Evolutionary conservation across 1,140 invertebrate species (phyloP), one percentile per base, ranked within the genome.

Genomic region (Portunus trituberculatus): DNA sequence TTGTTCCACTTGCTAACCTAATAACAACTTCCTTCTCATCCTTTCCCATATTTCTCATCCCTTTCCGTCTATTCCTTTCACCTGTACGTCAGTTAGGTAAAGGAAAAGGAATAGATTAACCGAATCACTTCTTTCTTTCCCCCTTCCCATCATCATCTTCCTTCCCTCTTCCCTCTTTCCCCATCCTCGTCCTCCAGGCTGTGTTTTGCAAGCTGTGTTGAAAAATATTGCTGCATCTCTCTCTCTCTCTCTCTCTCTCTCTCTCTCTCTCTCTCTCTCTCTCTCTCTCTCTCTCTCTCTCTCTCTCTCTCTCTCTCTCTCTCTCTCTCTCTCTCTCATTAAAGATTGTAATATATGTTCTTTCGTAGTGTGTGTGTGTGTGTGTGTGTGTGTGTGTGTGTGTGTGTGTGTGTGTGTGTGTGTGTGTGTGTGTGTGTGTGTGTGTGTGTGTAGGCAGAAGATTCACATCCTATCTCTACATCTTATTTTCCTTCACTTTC

Each of bases 241-340:
- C 39, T 90, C 88, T 90, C 59, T 76, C 88, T 90, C 88, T 90
- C 88, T 90, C 88, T 90, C 88, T 90, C 88, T 90, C 86, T 88
- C 86, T 88, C 86, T 88, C 86, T 88, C 86, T 88, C 86, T 88
- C 86, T 88, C 86, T 88, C 86, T 88, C 86, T 88, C 86, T 88
- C 86, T 88, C 86, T 88, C 86, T 88, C 86, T 88, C 86, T 88
- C 86, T 88, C 86, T 91, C 86, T 88, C 86, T 88, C 31, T 88
- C 31, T 91, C 32, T 91, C 20, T 25, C 39, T 29, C 46, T 45
- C 32, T n/a, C 20, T 52, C 52, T 28, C 31, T 48, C 46, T 90
- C 31, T 32, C 32, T 46, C n/a, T 14, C 14, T 59, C n/a, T 39
- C 39, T 1, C n/a, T n/a, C n/a, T n/a, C n/a, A n/a, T n/a, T n/a